phyloP scores from a whole-genome alignment of 1,140 invertebrate genomes.

The Psix sp. region DNA sequence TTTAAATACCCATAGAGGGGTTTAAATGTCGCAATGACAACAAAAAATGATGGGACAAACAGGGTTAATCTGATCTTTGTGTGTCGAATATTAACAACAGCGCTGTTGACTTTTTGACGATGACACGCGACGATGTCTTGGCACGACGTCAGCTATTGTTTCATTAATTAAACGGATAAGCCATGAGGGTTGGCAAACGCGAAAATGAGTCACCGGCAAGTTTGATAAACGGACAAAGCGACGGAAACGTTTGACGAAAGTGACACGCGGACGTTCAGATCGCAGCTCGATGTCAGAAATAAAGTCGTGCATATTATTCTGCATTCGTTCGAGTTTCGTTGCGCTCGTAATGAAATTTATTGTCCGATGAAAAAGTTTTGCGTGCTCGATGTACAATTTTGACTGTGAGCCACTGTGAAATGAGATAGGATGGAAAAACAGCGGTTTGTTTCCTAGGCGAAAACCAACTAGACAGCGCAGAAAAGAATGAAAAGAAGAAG shows the following conservation, averaged over 20 bases:
- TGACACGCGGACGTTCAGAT: conserved; percentile 66
- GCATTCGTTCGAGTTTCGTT: too few species aligned
- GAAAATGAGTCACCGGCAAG: conserved; percentile 12
- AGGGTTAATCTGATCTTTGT: conserved; percentile 37
- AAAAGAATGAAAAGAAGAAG: too few species aligned
- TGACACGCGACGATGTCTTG: conserved; percentile 27
- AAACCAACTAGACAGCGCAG: too few species aligned
- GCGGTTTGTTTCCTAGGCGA: too few species aligned
- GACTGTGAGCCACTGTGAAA: too few species aligned
- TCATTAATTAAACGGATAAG: conserved; percentile 76
- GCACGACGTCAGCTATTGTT: conserved; percentile 65
- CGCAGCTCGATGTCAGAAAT: conserved; percentile 55
- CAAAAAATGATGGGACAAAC: conserved; percentile 27
- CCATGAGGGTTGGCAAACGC: conserved; percentile 51
- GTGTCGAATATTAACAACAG: conserved; percentile 60
- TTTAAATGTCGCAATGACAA: too few species aligned
- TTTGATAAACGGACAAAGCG: conserved; percentile 28
- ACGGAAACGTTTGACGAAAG: conserved; percentile 68
- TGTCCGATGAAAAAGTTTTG: too few species aligned
- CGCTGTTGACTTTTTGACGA: conserved; percentile 64
- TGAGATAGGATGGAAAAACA: too few species aligned
- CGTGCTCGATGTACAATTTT: too few species aligned
- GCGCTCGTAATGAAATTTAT: too few species aligned
- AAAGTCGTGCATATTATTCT: too few species aligned
- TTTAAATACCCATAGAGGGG: too few species aligned